Conservation (phyloP, 2,888 invertebrate species). For the Druceiella hillmani region DNA sequence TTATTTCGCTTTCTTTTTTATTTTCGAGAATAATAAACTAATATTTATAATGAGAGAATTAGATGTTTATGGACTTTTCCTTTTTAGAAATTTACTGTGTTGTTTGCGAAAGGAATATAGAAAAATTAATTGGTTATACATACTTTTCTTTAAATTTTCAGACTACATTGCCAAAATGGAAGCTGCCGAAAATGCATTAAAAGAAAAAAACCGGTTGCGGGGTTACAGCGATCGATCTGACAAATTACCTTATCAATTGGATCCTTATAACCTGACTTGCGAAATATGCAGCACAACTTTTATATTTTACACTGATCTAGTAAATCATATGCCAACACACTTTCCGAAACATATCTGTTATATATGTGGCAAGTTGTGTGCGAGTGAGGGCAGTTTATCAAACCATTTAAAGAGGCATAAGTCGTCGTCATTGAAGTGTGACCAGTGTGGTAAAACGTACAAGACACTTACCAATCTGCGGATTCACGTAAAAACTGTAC, state of each 20-base stretch:
- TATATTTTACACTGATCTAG: slow-evolving; percentile 15
- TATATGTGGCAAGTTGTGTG: slow-evolving; percentile 20
- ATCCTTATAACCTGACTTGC: neutral
- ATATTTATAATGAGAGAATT: too few species aligned
- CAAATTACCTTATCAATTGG: slow-evolving; percentile 1
- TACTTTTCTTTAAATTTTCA: neutral
- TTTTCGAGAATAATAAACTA: too few species aligned
- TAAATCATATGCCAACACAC: slow-evolving; percentile 19
- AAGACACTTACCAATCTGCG: slow-evolving; percentile 16
- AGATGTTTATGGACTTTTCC: too few species aligned
- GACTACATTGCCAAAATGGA: neutral
- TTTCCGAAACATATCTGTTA: slow-evolving; percentile 20
- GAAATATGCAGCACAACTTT: neutral
- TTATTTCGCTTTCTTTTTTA: too few species aligned
- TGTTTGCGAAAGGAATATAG: too few species aligned
- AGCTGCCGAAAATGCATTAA: neutral
- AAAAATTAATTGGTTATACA: too few species aligned
- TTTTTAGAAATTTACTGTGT: too few species aligned
- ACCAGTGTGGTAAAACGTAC: slow-evolving; percentile 17
- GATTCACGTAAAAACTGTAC: slow-evolving; percentile 16
- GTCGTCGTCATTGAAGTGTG: slow-evolving; percentile 12
- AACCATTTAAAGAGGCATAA: slow-evolving; percentile 16
- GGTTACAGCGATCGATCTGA: neutral
- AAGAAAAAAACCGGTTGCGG: too few species aligned
- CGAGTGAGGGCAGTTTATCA: slow-evolving; percentile 15